Evolutionary conservation across 2,888 invertebrate species (phyloP).

Genomic region (Pseudococcus viburni): DNA sequence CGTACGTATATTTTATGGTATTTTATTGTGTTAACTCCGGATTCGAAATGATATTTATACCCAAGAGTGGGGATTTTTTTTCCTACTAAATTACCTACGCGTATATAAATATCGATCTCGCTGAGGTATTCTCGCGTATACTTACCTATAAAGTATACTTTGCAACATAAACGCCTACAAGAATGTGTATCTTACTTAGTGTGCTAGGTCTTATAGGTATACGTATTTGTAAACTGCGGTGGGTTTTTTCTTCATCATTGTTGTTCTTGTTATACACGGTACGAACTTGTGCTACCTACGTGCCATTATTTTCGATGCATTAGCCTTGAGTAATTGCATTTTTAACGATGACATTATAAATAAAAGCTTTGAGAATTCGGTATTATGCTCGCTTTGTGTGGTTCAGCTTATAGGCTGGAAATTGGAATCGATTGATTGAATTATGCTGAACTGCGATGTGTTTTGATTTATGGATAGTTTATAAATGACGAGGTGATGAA

Average conservation of each 20-base stretch:
- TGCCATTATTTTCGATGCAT: constrained; percentile 38
- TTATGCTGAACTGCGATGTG: neutral
- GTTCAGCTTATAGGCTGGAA: neutral
- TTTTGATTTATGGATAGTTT: neutral
- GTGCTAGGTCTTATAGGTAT: neutral
- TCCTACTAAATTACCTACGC: constrained; percentile 18
- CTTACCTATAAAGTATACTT: neutral
- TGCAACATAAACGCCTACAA: constrained; percentile 35
- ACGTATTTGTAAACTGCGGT: constrained; percentile 18
- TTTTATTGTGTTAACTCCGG: constrained; percentile 11
- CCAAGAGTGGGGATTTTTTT: neutral
- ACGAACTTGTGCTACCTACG: constrained; percentile 44
- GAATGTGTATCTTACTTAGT: constrained; percentile 1
- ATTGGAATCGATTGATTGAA: constrained; percentile 6
- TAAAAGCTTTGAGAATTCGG: neutral
- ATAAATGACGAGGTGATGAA: neutral
- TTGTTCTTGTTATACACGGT: constrained; percentile 21
- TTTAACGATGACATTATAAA: constrained; percentile 33
- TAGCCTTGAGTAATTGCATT: constrained; percentile 47
- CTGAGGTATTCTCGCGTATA: constrained; percentile 22
- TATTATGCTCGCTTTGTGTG: neutral
- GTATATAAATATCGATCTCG: constrained; percentile 19
- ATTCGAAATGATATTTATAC: constrained; percentile 10
- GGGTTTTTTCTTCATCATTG: constrained; percentile 32
- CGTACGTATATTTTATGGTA: neutral